These are phyloP conservation scores for Synergus gifuensis DNA, from an alignment of 2,888 invertebrate species.

Conservation along the genomic window DNA sequence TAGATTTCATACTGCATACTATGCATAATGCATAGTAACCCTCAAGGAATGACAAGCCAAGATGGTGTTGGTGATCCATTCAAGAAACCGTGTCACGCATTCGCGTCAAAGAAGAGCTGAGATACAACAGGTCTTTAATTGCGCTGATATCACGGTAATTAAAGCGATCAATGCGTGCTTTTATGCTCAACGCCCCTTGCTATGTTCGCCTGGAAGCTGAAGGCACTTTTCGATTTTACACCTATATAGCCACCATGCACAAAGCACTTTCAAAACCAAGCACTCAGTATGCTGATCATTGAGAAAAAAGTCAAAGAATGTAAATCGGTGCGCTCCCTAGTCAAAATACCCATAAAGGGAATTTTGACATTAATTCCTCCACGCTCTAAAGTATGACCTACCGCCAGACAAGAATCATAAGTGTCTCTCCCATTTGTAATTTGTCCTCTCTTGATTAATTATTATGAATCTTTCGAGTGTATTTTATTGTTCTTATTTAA, in stretches of 20 bases:
- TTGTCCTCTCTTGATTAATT: too few species aligned
- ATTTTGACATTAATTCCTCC: too few species aligned
- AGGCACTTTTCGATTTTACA: not conserved
- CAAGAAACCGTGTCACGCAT: conserved; percentile 61
- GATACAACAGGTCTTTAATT: conserved; percentile 75
- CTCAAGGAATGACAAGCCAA: conserved; percentile 26
- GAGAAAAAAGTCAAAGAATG: not conserved
- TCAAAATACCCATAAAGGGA: too few species aligned
- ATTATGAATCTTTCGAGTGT: too few species aligned
- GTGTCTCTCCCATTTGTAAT: too few species aligned
- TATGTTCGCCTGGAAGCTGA: conserved; percentile 15
- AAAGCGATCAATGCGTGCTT: conserved; percentile 73
- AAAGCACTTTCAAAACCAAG: not conserved
- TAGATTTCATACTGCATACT: not conserved
- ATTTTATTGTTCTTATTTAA: too few species aligned
- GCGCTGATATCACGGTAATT: conserved; percentile 76
- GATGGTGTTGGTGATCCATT: conserved; percentile 58
- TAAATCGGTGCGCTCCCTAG: not conserved
- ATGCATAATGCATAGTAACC: not conserved
- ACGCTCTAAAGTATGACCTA: too few species aligned
- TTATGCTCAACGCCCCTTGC: conserved; percentile 62
- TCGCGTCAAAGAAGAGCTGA: conserved; percentile 61
- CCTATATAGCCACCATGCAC: not conserved
- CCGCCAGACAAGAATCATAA: too few species aligned
- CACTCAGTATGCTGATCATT: not conserved